Evolutionary conservation across 2,797 vertebrate genomes (phyloP).

Genomic region (Anguilla obscura): DNA sequence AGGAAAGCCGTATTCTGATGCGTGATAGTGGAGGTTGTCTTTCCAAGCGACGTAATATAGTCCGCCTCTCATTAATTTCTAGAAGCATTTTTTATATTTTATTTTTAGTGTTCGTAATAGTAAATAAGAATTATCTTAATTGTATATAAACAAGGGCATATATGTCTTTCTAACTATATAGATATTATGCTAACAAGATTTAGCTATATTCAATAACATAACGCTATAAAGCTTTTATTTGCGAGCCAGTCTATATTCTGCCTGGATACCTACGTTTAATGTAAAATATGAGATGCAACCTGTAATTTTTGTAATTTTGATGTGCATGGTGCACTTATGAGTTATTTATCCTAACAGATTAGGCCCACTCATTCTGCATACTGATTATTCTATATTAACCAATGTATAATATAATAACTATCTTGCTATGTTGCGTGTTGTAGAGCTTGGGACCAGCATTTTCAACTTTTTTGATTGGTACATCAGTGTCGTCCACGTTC

Average conservation of each 20-base stretch:
- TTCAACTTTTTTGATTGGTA: background rate
- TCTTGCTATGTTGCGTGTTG: background rate
- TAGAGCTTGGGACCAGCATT: background rate
- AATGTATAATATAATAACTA: background rate
- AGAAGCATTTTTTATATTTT: background rate
- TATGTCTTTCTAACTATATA: background rate
- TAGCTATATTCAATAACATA: no score
- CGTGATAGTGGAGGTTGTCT: slow-evolving; percentile 33
- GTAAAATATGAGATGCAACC: no score
- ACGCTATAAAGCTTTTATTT: no score
- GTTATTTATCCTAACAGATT: no score
- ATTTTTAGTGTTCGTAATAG: background rate
- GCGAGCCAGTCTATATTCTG: no score
- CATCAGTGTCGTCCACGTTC: background rate
- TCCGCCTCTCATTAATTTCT: background rate
- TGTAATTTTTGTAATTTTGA: no score
- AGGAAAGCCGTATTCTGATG: slow-evolving; percentile 43
- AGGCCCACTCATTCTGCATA: background rate
- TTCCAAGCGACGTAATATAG: slow-evolving; percentile 27
- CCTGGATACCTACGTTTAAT: no score
- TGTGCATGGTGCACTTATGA: no score
- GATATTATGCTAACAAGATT: no score
- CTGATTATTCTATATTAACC: background rate
- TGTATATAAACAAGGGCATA: no score
- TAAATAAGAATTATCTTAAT: background rate